Percentiles rank a stretch among this genome's conserved stretches.
Conservation (phyloP, 2,797 vertebrate genomes). For the Sphenodon punctatus region DNA sequence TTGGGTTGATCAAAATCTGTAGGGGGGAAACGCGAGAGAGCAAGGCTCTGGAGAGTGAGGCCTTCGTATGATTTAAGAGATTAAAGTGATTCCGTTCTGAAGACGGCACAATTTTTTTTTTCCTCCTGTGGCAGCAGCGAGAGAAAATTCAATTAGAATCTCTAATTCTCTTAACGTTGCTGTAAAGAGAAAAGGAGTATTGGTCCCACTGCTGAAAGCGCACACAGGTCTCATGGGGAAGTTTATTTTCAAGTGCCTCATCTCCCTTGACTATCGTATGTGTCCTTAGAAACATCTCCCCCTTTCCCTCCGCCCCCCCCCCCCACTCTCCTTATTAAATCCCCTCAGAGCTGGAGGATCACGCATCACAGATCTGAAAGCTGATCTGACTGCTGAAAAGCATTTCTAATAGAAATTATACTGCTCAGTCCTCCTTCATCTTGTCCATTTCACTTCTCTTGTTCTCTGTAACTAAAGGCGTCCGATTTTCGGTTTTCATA, state of each 20-base stretch:
- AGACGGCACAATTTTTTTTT: rapidly evolving
- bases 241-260: not conserved
- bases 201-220: not conserved
- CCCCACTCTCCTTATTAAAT: not conserved
- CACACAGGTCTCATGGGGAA: not conserved
- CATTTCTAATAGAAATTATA: not conserved
- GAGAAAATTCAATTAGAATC: conserved; percentile 9
- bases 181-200: not conserved
- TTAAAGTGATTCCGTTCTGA: conserved; percentile 5
- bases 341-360: not conserved
- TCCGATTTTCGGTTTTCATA: no score
- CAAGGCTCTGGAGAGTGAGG: conserved; percentile 33
- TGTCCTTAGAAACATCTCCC: not conserved
- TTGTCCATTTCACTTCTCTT: not conserved
- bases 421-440: not conserved
- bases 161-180: not conserved
- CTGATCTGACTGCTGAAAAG: not conserved
- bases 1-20: conserved; percentile 17
- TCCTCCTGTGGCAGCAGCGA: not conserved
- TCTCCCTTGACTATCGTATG: not conserved
- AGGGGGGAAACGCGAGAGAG: conserved; percentile 7
- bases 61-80: not conserved
- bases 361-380: rapidly evolving
- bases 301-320: no score
- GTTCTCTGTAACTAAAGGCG: no score